Evolutionary conservation across 2,888 invertebrate genomes (phyloP), one percentile per base, ranked within the genome.

Genomic region (Drosophila gaucha): DNA sequence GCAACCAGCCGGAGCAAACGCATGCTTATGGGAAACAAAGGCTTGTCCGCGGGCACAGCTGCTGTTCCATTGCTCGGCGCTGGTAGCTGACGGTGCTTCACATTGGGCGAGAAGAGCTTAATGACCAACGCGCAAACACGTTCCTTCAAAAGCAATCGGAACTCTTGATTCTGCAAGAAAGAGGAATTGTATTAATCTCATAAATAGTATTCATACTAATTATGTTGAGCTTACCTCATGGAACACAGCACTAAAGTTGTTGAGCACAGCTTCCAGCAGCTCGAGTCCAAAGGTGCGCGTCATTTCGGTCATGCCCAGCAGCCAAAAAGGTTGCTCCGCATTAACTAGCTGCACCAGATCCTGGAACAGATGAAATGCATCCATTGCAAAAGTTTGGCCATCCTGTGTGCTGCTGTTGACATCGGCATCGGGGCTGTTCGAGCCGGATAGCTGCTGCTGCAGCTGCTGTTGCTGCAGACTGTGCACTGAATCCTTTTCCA

Each of bases 121-220:
- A 99, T 99, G n/a, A 99, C 97, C 84, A 99, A 93, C 0, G 99
- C 99, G 91, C 99, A 99, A 0, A 99, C 99, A 71, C 98, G 95
- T 91, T 99, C 99, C 91, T 99, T 99, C 55, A 99, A 91, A 31
- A 99, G 92, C 89, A 98, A 97, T 83, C 97, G 96, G 91, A 99
- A 99, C 91, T 99, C 99, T 5, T 95, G 94, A 92, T 98, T 97
- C 96, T 98, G 3, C 1, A 3, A 16, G 28, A 12, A 12, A 1
- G 8, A 22, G 10, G 3, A 2, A 2, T n/a, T 20, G 0, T 1
- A 12, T 20, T 14, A 30, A 10, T 12, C 22, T 14, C 10, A 8
- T 1, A 3, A 14, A 6, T 16, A 6, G 5, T 12, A 16, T 6
- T 16, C 1, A 3, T 3, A 9, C 4, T 20, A 1, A 0, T 2